Conservation (phyloP, 2,113 vertebrate species). For the Epinephelus moara region DNA sequence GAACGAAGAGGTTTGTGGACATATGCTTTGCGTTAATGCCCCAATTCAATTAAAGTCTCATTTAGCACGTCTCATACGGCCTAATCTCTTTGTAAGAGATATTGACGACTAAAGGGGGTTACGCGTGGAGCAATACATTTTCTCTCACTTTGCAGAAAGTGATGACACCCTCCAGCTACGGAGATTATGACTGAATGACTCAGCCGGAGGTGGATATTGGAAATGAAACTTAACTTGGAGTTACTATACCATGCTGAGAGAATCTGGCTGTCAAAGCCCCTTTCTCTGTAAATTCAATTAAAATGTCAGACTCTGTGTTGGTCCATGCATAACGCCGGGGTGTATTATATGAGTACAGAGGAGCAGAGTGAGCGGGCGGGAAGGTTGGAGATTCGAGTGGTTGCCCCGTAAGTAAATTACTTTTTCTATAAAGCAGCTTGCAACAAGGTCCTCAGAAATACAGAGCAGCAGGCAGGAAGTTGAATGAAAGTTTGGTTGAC, state of each 20-base stretch:
- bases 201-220: slow-evolving; percentile 48
- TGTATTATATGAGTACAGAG: slow-evolving; percentile 48
- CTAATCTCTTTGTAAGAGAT: slow-evolving; percentile 53
- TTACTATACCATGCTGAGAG: slow-evolving; percentile 9
- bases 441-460: slow-evolving; percentile 31
- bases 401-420: slow-evolving; percentile 49
- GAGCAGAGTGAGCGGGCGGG: neutral
- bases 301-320: slow-evolving; percentile 68
- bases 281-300: slow-evolving; percentile 74
- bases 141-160: slow-evolving; percentile 42
- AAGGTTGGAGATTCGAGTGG: slow-evolving; percentile 27
- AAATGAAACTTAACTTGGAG: slow-evolving; percentile 41
- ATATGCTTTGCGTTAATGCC: slow-evolving; percentile 62
- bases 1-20: slow-evolving; percentile 34
- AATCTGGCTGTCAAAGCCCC: slow-evolving; percentile 47
- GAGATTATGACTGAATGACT: slow-evolving; percentile 59
- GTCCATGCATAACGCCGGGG: slow-evolving; percentile 54
- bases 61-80: slow-evolving; percentile 51
- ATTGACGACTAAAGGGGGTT: slow-evolving; percentile 10
- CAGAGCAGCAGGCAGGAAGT: neutral
- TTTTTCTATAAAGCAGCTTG: slow-evolving; percentile 59
- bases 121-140: slow-evolving; percentile 40
- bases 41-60: slow-evolving; percentile 64
- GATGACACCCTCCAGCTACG: slow-evolving; percentile 43
- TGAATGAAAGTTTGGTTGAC: slow-evolving; percentile 12